phyloP scores from a whole-genome alignment of 1,140 invertebrate species.

The Pararge aegeria region DNA sequence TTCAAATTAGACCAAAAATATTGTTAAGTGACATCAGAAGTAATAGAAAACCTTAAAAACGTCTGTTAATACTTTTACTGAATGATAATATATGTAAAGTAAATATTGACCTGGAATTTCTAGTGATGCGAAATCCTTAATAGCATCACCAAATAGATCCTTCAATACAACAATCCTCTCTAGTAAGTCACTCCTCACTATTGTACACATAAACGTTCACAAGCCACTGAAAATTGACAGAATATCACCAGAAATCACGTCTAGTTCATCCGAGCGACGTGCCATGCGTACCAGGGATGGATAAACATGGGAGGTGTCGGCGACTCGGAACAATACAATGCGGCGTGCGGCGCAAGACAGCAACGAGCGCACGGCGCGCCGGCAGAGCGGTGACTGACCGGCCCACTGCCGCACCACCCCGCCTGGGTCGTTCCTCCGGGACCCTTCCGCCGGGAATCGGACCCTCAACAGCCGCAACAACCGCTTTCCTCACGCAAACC shows the following conservation, averaged over 20 bases:
- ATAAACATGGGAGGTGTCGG: slow-evolving; percentile 56
- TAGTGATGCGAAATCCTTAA: slow-evolving; percentile 32
- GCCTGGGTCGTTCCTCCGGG: slow-evolving; percentile 66
- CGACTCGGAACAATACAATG: slow-evolving; percentile 40
- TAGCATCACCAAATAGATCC: slow-evolving; percentile 51
- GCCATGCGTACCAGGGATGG: slow-evolving; percentile 41
- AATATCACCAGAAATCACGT: slow-evolving; percentile 47
- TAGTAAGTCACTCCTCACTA: slow-evolving; percentile 60
- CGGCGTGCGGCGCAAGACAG: slow-evolving; percentile 38
- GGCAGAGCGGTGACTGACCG: slow-evolving; percentile 76
- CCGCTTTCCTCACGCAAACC: slow-evolving; percentile 52
- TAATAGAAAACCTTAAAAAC: neutral
- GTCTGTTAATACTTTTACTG: neutral
- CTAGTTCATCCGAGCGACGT: slow-evolving; percentile 48
- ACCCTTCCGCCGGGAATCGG: slow-evolving; percentile 68
- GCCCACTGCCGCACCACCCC: slow-evolving; percentile 72
- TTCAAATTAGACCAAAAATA: too few relatives aligned
- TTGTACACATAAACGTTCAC: slow-evolving; percentile 65
- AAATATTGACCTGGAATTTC: slow-evolving; percentile 47
- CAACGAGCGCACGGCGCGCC: slow-evolving; percentile 65
- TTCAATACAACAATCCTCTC: slow-evolving; percentile 52
- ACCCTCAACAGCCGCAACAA: slow-evolving; percentile 50
- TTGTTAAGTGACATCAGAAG: neutral
- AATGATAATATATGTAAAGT: neutral
- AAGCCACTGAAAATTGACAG: slow-evolving; percentile 52